Percentiles rank a stretch among this genome's conserved stretches.
Conservation (phyloP, 2,113 vertebrate genomes). For the Rhinolophus sinicus region DNA sequence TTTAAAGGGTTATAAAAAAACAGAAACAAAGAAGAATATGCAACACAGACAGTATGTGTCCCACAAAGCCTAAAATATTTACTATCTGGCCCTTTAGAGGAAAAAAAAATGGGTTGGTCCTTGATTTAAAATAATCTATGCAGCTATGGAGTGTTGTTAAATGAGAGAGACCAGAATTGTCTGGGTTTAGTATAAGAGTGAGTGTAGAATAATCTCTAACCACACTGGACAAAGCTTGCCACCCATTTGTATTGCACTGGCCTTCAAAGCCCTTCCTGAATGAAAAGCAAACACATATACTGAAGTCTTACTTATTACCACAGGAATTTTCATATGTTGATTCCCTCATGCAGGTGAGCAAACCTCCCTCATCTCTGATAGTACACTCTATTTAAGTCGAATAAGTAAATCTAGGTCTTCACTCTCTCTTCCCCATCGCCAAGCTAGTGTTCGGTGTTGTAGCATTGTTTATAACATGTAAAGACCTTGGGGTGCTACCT, state of each 20-base stretch:
- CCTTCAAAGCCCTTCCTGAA: constrained; percentile 5
- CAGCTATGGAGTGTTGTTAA: constrained; percentile 29
- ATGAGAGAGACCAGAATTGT: not conserved
- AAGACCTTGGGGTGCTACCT: not conserved
- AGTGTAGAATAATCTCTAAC: not conserved
- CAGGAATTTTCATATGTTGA: not conserved
- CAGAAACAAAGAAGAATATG: constrained; percentile 9
- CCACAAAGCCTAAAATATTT: constrained; percentile 56
- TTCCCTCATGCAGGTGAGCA: not conserved
- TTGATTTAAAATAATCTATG: constrained; percentile 39
- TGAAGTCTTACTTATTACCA: not conserved
- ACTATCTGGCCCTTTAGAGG: not conserved
- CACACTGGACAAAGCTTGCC: not conserved
- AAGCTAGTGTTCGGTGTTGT: not conserved
- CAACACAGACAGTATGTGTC: not conserved
- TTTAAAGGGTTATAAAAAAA: constrained; percentile 32
- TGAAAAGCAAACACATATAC: not conserved
- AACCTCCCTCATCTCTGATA: not conserved
- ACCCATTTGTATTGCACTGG: not conserved
- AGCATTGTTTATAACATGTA: not conserved
- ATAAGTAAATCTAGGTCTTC: not conserved
- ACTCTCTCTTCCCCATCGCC: not conserved
- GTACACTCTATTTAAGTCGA: not conserved
- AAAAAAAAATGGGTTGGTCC: not conserved
- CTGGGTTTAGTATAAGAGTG: not conserved